Evolutionary conservation across 2,113 vertebrate genomes (phyloP).

Genomic region (Anthoscopus minutus): DNA sequence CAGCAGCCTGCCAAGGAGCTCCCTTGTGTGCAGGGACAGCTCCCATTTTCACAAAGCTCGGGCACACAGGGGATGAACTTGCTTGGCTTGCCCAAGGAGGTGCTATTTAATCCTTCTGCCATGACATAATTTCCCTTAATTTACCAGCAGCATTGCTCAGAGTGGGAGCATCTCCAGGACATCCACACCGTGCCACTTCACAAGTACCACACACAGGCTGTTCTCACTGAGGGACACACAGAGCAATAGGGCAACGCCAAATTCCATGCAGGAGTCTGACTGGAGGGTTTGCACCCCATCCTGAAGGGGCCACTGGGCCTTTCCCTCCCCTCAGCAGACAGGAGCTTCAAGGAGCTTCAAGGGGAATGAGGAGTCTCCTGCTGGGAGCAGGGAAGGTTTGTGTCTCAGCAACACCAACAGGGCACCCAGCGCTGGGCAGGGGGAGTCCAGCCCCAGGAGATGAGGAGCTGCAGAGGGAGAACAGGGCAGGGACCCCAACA

Average conservation of each 20-base stretch:
- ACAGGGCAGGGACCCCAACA: background rate
- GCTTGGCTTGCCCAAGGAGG: background rate
- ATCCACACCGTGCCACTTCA: background rate
- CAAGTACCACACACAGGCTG: conserved; percentile 27
- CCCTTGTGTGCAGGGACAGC: background rate
- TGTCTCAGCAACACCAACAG: background rate
- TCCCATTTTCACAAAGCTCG: background rate
- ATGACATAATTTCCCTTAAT: background rate
- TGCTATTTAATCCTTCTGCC: background rate
- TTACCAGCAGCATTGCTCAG: background rate
- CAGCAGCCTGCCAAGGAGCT: conserved; percentile 12
- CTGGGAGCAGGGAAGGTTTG: background rate
- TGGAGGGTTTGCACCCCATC: background rate
- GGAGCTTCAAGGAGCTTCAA: background rate
- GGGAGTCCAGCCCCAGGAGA: background rate
- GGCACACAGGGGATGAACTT: background rate
- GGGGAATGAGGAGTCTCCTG: background rate
- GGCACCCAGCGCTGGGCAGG: background rate
- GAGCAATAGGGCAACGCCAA: background rate
- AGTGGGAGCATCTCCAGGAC: background rate
- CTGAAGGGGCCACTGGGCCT: background rate
- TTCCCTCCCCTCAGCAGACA: background rate
- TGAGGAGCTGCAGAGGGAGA: fast-evolving
- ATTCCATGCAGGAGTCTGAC: background rate
- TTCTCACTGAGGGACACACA: background rate